A percentile compares a stretch with the other conserved stretches of the same genome.
Conservation (phyloP, 2,797 vertebrate genomes). For the Sarcoramphus papa region DNA sequence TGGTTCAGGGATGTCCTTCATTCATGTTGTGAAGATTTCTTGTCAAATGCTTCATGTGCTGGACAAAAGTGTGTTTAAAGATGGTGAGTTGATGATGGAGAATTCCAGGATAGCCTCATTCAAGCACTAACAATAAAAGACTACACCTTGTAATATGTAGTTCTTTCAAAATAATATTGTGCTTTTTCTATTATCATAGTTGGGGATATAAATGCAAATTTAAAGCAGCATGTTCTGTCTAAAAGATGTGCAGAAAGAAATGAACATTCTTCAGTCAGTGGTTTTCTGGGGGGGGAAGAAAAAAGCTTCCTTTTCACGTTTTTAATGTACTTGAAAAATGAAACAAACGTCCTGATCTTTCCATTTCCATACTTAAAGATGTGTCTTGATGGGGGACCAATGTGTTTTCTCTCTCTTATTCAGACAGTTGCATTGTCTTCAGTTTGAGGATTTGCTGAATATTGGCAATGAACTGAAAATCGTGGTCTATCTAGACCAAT, state of each 20-base stretch:
- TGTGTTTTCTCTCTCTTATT: not conserved
- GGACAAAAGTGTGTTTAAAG: not conserved
- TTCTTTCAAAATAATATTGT: not conserved
- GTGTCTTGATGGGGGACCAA: not conserved
- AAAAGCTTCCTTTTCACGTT: not conserved
- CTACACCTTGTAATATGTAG: not conserved
- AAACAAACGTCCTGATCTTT: not conserved
- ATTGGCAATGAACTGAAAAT: not conserved
- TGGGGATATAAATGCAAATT: not conserved
- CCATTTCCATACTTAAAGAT: not conserved
- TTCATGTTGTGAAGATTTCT: not conserved
- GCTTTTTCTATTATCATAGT: not conserved
- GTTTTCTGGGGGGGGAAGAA: not conserved
- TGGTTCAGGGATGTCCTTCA: not conserved
- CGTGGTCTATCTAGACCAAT: not conserved
- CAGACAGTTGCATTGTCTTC: not conserved
- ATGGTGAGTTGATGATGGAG: not conserved
- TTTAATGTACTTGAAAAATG: not conserved
- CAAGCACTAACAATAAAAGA: not conserved
- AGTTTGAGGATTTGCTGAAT: not conserved
- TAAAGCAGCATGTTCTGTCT: not conserved
- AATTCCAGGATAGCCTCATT: not conserved
- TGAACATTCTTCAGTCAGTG: not conserved
- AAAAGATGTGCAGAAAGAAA: not conserved
- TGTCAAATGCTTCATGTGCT: not conserved